Evolutionary conservation across 2,113 vertebrate genomes (phyloP).

Genomic region (Pogonocichla stellata): DNA sequence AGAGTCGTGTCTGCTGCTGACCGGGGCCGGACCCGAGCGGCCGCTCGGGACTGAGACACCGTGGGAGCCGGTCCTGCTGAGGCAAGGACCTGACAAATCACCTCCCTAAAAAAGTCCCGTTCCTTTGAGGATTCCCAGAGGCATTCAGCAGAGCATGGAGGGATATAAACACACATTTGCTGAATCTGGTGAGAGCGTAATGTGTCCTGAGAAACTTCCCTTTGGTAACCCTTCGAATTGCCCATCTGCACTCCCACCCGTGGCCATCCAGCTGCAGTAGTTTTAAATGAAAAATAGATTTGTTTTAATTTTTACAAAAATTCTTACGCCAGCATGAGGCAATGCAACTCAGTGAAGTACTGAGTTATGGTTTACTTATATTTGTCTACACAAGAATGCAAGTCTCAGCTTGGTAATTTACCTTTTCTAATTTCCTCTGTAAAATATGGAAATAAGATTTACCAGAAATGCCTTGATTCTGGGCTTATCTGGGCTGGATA

Average conservation of each 20-base stretch:
- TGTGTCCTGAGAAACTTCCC: neutral
- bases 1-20: neutral
- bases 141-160: neutral
- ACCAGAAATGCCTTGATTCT: neutral
- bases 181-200: neutral
- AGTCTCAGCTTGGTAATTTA: neutral
- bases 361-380: neutral
- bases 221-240: neutral
- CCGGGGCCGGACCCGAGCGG: neutral
- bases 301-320: neutral
- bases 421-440: neutral
- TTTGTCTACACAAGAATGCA: neutral
- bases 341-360: neutral
- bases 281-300: neutral
- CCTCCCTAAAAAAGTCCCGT: neutral
- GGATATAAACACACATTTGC: neutral
- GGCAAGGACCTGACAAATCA: neutral
- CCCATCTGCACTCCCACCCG: neutral
- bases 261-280: slow-evolving; percentile 7
- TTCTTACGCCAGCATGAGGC: neutral
- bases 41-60: rapidly evolving
- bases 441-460: neutral
- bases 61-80: neutral
- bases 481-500: neutral
- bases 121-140: neutral